Evolutionary conservation across 2,113 vertebrate genomes (phyloP).

Genomic region (Python bivittatus): DNA sequence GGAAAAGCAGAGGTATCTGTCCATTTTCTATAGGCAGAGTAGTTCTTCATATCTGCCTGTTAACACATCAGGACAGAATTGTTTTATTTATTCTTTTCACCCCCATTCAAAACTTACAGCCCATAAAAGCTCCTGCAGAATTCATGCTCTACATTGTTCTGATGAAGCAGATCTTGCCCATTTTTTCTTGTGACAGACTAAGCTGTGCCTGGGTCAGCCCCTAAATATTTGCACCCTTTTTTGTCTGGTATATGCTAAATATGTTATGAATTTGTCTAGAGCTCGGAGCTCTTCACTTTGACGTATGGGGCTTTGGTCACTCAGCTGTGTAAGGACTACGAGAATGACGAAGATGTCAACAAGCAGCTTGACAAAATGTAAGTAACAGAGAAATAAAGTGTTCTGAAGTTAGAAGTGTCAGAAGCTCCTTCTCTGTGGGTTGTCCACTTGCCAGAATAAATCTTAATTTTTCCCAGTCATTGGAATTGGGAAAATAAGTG

Average conservation of each 20-base stretch:
- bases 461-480: neutral
- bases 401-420: neutral
- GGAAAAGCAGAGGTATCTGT: neutral
- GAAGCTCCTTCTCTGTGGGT: neutral
- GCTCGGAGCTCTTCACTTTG: constrained; percentile 95
- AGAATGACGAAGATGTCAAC: constrained; percentile 98
- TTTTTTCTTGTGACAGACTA: constrained; percentile 5
- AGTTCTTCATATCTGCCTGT: neutral
- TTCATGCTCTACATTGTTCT: constrained; percentile 9
- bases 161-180: constrained; percentile 26
- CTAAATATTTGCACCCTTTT: neutral
- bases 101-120: neutral
- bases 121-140: constrained; percentile 18
- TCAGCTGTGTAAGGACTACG: constrained; percentile 98
- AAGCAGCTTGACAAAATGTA: constrained; percentile 99
- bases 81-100: neutral
- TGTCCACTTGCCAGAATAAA: neutral
- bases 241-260: constrained; percentile 31
- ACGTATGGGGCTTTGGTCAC: constrained; percentile 97
- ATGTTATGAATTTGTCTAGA: constrained; percentile 76
- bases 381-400: constrained; percentile 45
- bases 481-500: neutral
- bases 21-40: neutral
- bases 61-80: neutral
- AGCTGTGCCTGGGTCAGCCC: neutral